Evolutionary conservation across 2,888 invertebrate genomes (phyloP), one percentile per base, ranked within the genome.

Genomic region (Chymomyza procnemis): DNA sequence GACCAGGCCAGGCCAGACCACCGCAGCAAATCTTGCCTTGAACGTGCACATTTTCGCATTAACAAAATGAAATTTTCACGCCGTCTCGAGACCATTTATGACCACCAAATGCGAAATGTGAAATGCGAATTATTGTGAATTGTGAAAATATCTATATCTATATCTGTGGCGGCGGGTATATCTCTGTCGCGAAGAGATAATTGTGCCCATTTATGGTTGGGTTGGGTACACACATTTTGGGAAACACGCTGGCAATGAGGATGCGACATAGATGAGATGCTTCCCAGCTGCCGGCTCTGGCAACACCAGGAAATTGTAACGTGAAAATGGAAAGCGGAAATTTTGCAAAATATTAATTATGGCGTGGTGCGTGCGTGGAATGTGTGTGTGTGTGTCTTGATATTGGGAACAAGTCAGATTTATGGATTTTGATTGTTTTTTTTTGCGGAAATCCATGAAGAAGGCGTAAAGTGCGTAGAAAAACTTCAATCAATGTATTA

Each of bases 291-390:
- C 19, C 12, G 41, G 48, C 47, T 76, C n/a, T n/a, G n/a, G n/a
- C n/a, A n/a, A n/a, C n/a, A 78, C 78, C 78, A 75, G 86, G 81
- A 81, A 81, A 81, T 81, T 78, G 86, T 71, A 72, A 48, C 64
- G 72, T 68, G 73, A 73, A 64, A 60, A 41, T 41, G 69, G 57
- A 75, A 77, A 75, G 67, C 71, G 73, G 84, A 81, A 81, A 86
- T 84, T 74, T 76, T 76, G 67, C 34, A 74, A 86, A 73, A 50
- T 76, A 75, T 79, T 79, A 79, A 77, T 77, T 76, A 76, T 65
- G 67, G 57, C 30, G 41, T 62, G 19, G 54, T 59, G 48, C 14
- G 48, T 50, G n/a, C 16, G 47, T 4, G 47, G 3, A 8, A 16
- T n/a, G 47, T 47, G 48, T 19, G 41, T 61, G 61, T 50, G 55